Evolutionary conservation across 2,888 invertebrate species (phyloP).

Genomic region (Piscicola geometra): DNA sequence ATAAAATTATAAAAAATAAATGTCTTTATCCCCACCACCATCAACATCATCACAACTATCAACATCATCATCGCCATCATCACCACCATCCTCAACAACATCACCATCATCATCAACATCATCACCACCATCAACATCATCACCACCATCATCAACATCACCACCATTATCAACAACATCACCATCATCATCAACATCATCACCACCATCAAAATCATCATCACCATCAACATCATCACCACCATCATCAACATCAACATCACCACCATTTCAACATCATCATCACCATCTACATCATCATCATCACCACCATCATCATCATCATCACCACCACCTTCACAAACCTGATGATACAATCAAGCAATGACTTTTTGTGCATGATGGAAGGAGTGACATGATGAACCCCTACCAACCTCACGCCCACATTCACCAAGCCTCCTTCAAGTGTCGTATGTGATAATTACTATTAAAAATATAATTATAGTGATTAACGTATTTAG

Average conservation of each 20-base stretch:
- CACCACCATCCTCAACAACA: conserved; percentile 5
- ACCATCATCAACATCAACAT: conserved; percentile 14
- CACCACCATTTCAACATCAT: neutral
- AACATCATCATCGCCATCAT: conserved; percentile 23
- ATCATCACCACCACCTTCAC: conserved; percentile 21
- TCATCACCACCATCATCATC: conserved; percentile 16
- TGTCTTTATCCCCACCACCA: neutral
- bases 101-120: conserved; percentile 14
- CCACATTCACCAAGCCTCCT: no score
- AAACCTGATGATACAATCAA: neutral
- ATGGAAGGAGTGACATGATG: no score
- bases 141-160: conserved; percentile 21
- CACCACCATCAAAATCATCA: conserved; percentile 18
- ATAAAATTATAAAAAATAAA: no score
- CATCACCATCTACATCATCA: neutral
- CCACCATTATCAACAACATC: conserved; percentile 1
- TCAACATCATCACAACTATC: conserved; percentile 17
- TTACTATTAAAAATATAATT: no score
- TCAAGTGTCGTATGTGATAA: no score
- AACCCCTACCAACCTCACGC: no score
- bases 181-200: conserved; percentile 22
- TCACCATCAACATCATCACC: conserved; percentile 26
- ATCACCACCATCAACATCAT: conserved; percentile 18
- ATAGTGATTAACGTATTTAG: no score
- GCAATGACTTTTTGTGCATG: no score